phyloP scores from a whole-genome alignment of 1,140 invertebrate genomes.

The Theocolax elegans region DNA sequence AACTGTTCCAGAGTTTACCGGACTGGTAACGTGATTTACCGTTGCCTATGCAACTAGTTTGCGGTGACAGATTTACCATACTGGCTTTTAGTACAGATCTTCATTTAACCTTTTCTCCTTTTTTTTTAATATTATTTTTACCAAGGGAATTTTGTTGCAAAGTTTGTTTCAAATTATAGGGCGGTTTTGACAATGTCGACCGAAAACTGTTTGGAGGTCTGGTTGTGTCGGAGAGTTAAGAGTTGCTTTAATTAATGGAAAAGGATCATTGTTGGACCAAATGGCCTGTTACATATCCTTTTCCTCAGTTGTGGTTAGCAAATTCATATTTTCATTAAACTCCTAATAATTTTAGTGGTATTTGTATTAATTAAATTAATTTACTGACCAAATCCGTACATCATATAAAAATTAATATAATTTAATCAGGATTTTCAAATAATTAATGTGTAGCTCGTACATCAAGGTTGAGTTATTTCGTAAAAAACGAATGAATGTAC shows the following conservation, averaged over 20 bases:
- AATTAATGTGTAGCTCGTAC: too few species aligned
- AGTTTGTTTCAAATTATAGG: slow-evolving; percentile 28
- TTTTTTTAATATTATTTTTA: neutral
- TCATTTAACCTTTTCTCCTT: slow-evolving; percentile 29
- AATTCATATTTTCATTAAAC: neutral
- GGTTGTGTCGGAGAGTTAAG: neutral
- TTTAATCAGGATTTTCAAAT: too few species aligned
- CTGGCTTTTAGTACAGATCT: slow-evolving; percentile 6
- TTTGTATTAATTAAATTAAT: neutral
- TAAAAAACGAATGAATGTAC: too few species aligned
- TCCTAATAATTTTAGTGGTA: neutral
- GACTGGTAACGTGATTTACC: slow-evolving; percentile 20
- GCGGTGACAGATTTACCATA: slow-evolving; percentile 22
- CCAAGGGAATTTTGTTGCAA: neutral
- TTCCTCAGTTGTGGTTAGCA: neutral
- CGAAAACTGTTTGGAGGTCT: neutral
- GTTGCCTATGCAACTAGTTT: slow-evolving; percentile 7
- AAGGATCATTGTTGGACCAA: neutral
- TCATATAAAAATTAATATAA: too few species aligned
- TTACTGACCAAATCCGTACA: neutral
- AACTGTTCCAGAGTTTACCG: slow-evolving; percentile 40
- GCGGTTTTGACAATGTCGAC: slow-evolving; percentile 9
- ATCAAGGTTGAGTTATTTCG: too few species aligned
- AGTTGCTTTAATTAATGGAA: slow-evolving; percentile 23
- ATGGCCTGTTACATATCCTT: neutral